Evolutionary conservation across 2,797 vertebrate genomes (phyloP), one percentile per base, ranked within the genome.

Genomic region (Acestrorhynchus altus): DNA sequence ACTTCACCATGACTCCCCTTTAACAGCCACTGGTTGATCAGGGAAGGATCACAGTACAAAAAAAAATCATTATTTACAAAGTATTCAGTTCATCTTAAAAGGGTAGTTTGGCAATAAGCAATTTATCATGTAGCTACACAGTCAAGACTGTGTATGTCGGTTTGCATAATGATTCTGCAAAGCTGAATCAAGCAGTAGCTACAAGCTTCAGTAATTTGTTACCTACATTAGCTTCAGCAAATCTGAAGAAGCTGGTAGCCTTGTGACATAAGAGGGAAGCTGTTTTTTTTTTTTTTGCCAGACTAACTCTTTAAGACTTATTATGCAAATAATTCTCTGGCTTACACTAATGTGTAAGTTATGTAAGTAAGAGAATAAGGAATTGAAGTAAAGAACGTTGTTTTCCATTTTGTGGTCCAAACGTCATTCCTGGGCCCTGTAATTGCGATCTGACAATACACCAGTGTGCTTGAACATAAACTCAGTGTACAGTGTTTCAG

Each of bases 1-100:
- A 83, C 82, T 85, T 86, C 75, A 86, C 72, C 68, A 24, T 78
- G 69, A 82, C 80, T 76, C 0, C 57, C 44, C 49, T 51, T 64
- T 8, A 22, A 22, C 51, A n/a, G n/a, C 64, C 39, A 24, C 15
- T 18, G 15, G 18, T 60, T 24, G 39, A n/a, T 64, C 35, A 44
- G 39, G 61, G 11, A 20, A 11, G 4, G 61, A 13, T 20, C 20
- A 18, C 12, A 22, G 10, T 5, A n/a, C 10, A 7, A 10, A 39
- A 61, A 35, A 35, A 35, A 35, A 35, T 2, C 31, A 35, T 2
- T 6, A 35, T 35, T 35, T 35, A 6, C 2, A 6, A 35, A 6
- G n/a, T 51, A n/a, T 51, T 51, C 18, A 20, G 46, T 47, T 47
- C 16, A 4, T 47, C 13, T 13, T 47, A 47, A n/a, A 47, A 18